Evolutionary conservation across 30 jellyfish, hydroid and myxozoan species (phyloP), one percentile per base, ranked within the genome.

Genomic region (Cassiopea xamachana): DNA sequence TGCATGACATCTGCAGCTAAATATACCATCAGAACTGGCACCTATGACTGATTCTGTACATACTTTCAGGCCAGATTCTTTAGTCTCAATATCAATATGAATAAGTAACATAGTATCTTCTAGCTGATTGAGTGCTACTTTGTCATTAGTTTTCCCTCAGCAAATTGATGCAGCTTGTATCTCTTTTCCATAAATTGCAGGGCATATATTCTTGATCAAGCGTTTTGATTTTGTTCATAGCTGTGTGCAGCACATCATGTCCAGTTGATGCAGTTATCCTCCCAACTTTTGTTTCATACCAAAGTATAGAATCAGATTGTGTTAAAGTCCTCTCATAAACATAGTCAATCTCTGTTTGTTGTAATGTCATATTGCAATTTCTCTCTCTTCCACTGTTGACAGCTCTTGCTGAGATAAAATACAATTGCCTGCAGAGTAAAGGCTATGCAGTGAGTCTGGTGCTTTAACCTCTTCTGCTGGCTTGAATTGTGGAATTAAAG

Each of bases 211-310:
- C 51, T 51, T 51, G 48, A 48, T 14, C 9, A 51, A 19, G 83
- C 83, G 13, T 7, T 51, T 74, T 74, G 48, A 19, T 71, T 48
- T 45, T 71, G 10, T 45, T 71, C 80, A 71, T 71, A 16, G 39
- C 80, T 48, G 83, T 39, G 39, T 74, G 83, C 83, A 74, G 59
- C 60, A 74, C 83, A 74, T 77, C 86, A 77, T 77, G 86, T 9
- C 72, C 86, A 77, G 48, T 71, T 46, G 72, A 77, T 9, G 86
- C 86, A 44, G 86, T 77, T 43, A 45, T 77, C 48, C 86, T n/a
- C 7, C 86, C 86, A 77, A 69, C 60, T 77, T 71, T 46, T 45
- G 60, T 44, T 77, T 77, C 73, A 48, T 77, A 69, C 86, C 86
- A 77, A 77, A 44, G 17, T 10, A 69, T 67, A 45, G 86, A 77